Conservation (phyloP, 1,140 invertebrate species). For the Drosophila ironensis region DNA sequence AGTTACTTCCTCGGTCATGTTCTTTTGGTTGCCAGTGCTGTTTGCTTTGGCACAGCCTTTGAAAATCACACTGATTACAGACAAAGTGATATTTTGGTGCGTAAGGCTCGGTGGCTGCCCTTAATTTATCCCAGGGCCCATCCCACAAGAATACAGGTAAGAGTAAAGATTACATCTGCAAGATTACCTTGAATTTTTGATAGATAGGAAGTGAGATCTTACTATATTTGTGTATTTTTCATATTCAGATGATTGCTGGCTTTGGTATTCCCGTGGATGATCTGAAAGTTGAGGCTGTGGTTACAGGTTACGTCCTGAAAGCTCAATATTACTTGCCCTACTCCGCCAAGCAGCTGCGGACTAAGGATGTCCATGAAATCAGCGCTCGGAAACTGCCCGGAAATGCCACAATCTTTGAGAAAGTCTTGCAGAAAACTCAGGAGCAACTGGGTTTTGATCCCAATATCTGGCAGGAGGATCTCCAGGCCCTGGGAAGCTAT, state of each 20-base stretch:
- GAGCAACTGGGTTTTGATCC: slow-evolving; percentile 30
- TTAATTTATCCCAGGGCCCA: slow-evolving; percentile 45
- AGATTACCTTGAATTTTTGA: not conserved
- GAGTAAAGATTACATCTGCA: not conserved
- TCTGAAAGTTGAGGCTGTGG: slow-evolving; percentile 57
- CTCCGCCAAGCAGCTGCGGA: slow-evolving; percentile 45
- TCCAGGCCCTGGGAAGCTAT: slow-evolving; percentile 33
- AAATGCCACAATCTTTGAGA: slow-evolving; percentile 57
- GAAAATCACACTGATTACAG: not conserved
- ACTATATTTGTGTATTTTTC: too few species aligned
- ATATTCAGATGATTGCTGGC: slow-evolving; percentile 65
- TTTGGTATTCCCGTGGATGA: slow-evolving; percentile 75
- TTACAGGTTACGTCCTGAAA: slow-evolving; percentile 75
- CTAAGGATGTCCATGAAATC: slow-evolving; percentile 42
- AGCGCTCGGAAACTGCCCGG: not conserved
- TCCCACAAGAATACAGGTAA: slow-evolving; percentile 52
- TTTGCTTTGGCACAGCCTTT: not conserved
- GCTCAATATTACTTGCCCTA: slow-evolving; percentile 67
- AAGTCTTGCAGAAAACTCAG: slow-evolving; percentile 26
- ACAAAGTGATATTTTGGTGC: slow-evolving; percentile 44
- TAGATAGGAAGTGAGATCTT: too few species aligned
- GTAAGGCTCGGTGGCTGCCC: slow-evolving; percentile 60
- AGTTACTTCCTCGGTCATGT: not conserved
- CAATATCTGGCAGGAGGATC: not conserved
- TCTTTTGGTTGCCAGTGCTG: not conserved